These are phyloP conservation scores for Dipodomys merriami DNA, from an alignment of 2,113 vertebrate genomes.

Conservation along the genomic window DNA sequence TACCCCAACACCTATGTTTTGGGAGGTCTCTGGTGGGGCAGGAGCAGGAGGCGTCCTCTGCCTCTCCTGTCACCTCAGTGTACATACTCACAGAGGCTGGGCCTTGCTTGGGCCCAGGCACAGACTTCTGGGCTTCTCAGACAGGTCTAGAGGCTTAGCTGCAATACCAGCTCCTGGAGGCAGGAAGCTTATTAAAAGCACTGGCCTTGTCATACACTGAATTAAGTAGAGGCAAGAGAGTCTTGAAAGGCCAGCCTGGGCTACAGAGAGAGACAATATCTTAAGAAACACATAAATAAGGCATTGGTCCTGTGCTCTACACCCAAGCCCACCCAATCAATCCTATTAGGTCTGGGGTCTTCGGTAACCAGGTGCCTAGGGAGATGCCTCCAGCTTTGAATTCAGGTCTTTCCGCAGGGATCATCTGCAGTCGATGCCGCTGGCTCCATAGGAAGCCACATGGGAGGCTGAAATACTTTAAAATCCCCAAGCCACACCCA, in stretches of 20 bases:
- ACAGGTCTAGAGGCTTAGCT: rapidly evolving
- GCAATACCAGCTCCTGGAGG: not conserved
- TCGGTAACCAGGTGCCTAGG: not conserved
- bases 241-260: no score
- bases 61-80: not conserved
- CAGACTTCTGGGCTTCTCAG: not conserved
- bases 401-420: not conserved
- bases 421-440: not conserved
- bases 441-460: not conserved
- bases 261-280: no score
- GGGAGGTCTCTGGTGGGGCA: not conserved
- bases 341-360: not conserved
- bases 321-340: not conserved
- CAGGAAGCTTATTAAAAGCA: not conserved
- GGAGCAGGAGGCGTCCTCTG: not conserved
- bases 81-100: not conserved
- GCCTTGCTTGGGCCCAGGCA: no score
- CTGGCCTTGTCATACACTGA: no score
- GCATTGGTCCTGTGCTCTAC: no score
- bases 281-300: no score
- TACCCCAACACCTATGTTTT: not conserved
- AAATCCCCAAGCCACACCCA: not conserved
- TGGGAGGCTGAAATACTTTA: not conserved
- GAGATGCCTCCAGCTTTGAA: not conserved
- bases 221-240: no score